These are phyloP conservation scores for Metridium senile DNA, from an alignment of 92 coral and sea anemone species.

Conservation along the genomic window DNA sequence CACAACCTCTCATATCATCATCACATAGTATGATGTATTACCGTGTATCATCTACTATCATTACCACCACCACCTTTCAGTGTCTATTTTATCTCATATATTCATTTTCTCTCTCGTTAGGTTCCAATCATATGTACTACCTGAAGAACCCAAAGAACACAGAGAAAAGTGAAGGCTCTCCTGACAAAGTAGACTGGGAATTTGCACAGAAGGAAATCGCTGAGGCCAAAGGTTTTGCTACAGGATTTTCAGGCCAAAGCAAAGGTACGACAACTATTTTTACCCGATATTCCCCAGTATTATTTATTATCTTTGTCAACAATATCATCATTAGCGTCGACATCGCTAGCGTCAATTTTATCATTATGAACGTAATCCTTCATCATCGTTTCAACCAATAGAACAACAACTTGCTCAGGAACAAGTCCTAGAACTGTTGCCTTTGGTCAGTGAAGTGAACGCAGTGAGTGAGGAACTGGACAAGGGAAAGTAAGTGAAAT, in stretches of 20 bases:
- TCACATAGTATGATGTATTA: too few relatives aligned
- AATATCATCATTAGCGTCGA: too few relatives aligned
- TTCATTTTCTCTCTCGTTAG: constrained; percentile 24
- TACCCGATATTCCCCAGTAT: too few relatives aligned
- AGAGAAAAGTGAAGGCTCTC: constrained; percentile 93
- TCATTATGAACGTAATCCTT: too few relatives aligned
- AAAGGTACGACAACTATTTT: constrained; percentile 93
- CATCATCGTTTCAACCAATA: constrained; percentile 16
- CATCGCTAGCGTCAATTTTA: too few relatives aligned
- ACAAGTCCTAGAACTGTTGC: constrained; percentile 90
- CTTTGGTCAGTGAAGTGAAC: constrained; percentile 96
- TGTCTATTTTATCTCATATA: too few relatives aligned
- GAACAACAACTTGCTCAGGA: constrained; percentile 98
- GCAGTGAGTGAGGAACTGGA: constrained; percentile 98
- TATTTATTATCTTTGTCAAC: too few relatives aligned
- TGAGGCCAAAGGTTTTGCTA: constrained; percentile 95
- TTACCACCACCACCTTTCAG: too few relatives aligned
- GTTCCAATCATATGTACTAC: constrained; percentile 94
- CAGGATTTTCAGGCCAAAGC: constrained; percentile 85
- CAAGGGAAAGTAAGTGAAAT: constrained; percentile 85
- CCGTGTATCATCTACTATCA: too few relatives aligned
- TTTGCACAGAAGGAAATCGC: constrained; percentile 97
- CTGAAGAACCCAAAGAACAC: constrained; percentile 72
- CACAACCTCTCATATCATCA: too few relatives aligned
- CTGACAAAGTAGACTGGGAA: constrained; percentile 93